Percentiles rank a stretch among this genome's conserved stretches.
Conservation (phyloP, 2,113 vertebrate genomes). For the Pedetes capensis region DNA sequence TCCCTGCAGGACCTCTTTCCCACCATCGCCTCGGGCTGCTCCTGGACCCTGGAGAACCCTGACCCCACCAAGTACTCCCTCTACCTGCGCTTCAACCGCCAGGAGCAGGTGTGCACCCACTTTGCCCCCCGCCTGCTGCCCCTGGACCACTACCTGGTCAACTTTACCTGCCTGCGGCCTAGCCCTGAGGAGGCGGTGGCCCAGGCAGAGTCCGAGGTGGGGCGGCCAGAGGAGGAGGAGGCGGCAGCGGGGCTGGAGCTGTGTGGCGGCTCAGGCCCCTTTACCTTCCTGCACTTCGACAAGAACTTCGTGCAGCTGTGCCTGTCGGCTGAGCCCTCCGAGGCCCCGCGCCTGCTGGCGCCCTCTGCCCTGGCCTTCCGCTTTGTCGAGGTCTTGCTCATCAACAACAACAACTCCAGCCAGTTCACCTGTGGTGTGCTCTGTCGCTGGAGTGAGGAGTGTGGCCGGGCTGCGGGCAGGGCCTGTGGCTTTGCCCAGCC, state of each 20-base stretch:
- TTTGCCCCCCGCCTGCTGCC: slow-evolving; percentile 95
- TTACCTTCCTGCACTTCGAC: slow-evolving; percentile 96
- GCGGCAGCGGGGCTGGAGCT: slow-evolving; percentile 90
- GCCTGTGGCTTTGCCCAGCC: slow-evolving; percentile 94
- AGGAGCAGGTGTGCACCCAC: slow-evolving; percentile 92
- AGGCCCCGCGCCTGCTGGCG: slow-evolving; percentile 83
- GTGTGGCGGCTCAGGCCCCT: slow-evolving; percentile 87
- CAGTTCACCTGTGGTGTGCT: slow-evolving; percentile 97
- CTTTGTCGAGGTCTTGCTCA: slow-evolving; percentile 95
- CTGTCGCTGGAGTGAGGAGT: slow-evolving; percentile 98
- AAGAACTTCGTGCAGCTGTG: slow-evolving; percentile 99
- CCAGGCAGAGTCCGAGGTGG: slow-evolving; percentile 72
- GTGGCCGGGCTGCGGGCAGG: slow-evolving; percentile 85
- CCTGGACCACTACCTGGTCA: slow-evolving; percentile 95
- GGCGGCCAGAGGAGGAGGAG: slow-evolving; percentile 86
- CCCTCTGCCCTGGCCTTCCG: slow-evolving; percentile 91
- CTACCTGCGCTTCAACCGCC: slow-evolving; percentile 95
- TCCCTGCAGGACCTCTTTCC: slow-evolving; percentile 98
- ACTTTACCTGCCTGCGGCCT: slow-evolving; percentile 92
- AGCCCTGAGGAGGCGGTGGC: slow-evolving; percentile 82
- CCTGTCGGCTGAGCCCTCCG: slow-evolving; percentile 85
- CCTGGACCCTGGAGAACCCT: slow-evolving; percentile 98
- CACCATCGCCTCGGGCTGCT: slow-evolving; percentile 92
- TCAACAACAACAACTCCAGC: slow-evolving; percentile 99
- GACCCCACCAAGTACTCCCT: slow-evolving; percentile 99